Conservation (phyloP, 2,888 invertebrate genomes). For the Empis stercorea region DNA sequence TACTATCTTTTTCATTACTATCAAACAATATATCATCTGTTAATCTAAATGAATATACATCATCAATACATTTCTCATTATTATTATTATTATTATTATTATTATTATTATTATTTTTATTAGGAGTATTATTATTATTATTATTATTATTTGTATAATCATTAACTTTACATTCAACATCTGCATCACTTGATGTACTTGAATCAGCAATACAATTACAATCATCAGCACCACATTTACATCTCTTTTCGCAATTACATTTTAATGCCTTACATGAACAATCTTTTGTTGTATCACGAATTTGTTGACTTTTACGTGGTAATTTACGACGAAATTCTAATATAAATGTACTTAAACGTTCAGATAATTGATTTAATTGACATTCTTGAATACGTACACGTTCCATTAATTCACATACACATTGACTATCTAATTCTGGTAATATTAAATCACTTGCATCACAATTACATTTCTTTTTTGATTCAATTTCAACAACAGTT, state of each 20-base stretch:
- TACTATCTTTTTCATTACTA: neutral
- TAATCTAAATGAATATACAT: conserved; percentile 19
- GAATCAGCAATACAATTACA: neutral
- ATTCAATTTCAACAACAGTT: too few relatives aligned
- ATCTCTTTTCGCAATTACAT: neutral
- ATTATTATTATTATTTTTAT: conserved; percentile 15
- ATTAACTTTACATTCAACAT: too few relatives aligned
- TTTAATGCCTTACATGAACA: neutral
- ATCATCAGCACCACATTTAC: neutral
- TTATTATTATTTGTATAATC: conserved; percentile 10
- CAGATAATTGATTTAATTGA: neutral
- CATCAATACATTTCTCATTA: conserved; percentile 16
- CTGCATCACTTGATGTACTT: neutral
- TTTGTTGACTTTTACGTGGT: neutral
- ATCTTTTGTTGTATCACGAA: neutral
- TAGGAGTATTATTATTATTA: too few relatives aligned
- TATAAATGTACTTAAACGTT: neutral
- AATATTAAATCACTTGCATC: too few relatives aligned
- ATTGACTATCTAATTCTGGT: neutral
- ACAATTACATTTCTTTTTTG: too few relatives aligned
- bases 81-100: conserved; percentile 13
- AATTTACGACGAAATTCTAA: neutral
- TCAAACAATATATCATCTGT: too few relatives aligned
- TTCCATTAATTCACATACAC: neutral
- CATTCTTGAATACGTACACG: neutral